Conservation (phyloP, 1,140 invertebrate species). For the Caenorhabditis brenneri region DNA sequence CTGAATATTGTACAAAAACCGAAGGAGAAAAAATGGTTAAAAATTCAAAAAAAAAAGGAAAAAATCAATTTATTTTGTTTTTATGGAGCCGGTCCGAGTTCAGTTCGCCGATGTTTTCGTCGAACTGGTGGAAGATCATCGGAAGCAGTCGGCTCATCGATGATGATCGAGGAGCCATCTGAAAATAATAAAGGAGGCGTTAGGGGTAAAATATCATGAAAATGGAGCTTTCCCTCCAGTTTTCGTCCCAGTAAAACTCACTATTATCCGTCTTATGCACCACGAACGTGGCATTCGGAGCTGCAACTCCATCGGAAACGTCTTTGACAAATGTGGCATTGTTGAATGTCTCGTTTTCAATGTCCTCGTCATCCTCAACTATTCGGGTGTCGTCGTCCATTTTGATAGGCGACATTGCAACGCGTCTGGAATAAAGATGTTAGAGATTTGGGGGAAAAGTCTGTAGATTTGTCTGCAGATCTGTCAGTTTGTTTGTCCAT, state of each 20-base stretch:
- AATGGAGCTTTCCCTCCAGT: too few relatives aligned
- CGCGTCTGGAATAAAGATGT: background rate
- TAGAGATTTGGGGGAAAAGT: too few relatives aligned
- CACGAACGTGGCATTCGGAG: too few relatives aligned
- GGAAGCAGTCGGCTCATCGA: background rate
- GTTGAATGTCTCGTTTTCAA: background rate
- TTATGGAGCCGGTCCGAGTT: background rate
- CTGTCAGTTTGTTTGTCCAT: too few relatives aligned
- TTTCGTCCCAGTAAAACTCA: too few relatives aligned
- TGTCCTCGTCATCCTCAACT: background rate
- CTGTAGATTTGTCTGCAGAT: too few relatives aligned
- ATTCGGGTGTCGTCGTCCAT: background rate
- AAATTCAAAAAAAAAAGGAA: background rate
- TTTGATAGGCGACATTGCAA: constrained; percentile 18
- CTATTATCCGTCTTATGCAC: too few relatives aligned
- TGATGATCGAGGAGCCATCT: too few relatives aligned
- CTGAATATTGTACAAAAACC: background rate
- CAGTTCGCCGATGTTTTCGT: background rate
- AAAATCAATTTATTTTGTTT: too few relatives aligned
- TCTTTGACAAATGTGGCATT: background rate
- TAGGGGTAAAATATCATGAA: background rate
- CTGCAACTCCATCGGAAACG: too few relatives aligned
- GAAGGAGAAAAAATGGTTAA: background rate
- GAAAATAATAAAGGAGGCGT: background rate
- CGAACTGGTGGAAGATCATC: background rate